A percentile compares a stretch with the other conserved stretches of the same genome.
These are phyloP conservation scores for Cataglyphis albicans DNA, from an alignment of 2,888 invertebrate genomes.

Conservation along the genomic window DNA sequence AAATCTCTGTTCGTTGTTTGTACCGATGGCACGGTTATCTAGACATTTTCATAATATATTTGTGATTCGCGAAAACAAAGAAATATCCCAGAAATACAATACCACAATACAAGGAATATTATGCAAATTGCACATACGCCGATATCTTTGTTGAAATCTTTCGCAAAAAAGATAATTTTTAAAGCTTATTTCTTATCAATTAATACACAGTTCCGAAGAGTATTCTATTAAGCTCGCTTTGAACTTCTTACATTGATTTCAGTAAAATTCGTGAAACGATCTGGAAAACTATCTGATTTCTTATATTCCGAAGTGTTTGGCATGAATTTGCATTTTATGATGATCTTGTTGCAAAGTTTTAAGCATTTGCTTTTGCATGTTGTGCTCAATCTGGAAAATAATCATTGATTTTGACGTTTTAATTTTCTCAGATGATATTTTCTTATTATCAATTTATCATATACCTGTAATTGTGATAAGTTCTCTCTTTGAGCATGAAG, in stretches of 20 bases:
- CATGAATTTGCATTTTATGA: constrained; percentile 81
- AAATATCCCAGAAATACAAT: neutral
- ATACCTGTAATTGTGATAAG: constrained; percentile 79
- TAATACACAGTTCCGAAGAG: constrained; percentile 37
- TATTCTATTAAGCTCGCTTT: constrained; percentile 61
- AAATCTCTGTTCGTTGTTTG: constrained; percentile 10
- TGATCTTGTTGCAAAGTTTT: constrained; percentile 84
- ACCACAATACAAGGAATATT: constrained; percentile 23
- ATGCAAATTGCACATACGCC: constrained; percentile 55
- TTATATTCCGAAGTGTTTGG: constrained; percentile 81
- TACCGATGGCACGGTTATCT: neutral
- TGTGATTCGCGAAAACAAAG: constrained; percentile 1
- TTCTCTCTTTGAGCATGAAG: constrained; percentile 78
- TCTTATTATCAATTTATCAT: neutral
- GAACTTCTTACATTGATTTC: neutral
- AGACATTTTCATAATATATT: neutral
- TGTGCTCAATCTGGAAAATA: constrained; percentile 81
- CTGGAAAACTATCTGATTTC: constrained; percentile 7
- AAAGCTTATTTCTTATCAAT: constrained; percentile 50
- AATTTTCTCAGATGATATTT: neutral
- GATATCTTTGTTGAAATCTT: constrained; percentile 40
- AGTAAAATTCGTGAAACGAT: neutral
- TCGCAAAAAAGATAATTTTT: constrained; percentile 40
- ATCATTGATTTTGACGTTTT: neutral
- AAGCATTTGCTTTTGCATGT: constrained; percentile 83